A percentile compares a stretch with the other conserved stretches of the same genome.
These are phyloP conservation scores for Chamaea fasciata DNA, from an alignment of 2,113 vertebrate genomes.

Conservation along the genomic window DNA sequence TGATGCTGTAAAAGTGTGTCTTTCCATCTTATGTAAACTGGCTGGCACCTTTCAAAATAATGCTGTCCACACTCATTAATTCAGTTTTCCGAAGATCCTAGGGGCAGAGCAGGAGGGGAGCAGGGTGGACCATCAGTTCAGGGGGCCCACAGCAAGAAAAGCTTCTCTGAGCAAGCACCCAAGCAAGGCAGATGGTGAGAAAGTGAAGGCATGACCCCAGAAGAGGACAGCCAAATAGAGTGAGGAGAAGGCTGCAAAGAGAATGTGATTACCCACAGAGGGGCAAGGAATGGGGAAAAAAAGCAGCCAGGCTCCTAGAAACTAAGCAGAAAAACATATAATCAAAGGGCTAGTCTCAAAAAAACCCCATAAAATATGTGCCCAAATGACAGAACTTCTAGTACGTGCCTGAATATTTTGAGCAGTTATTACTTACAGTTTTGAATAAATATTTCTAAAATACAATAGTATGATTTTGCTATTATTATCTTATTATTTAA, in stretches of 20 bases:
- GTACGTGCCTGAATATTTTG: not conserved
- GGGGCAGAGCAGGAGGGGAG: not conserved
- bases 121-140: not conserved
- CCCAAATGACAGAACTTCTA: not conserved
- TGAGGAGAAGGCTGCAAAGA: not conserved
- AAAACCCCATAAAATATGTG: accelerated
- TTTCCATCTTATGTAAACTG: not conserved
- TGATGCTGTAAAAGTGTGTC: not conserved
- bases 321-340: not conserved
- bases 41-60: not conserved
- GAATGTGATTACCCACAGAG: not conserved
- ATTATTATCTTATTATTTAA: not conserved
- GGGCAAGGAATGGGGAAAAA: not conserved
- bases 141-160: constrained; percentile 3
- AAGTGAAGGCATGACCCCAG: not conserved
- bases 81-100: not conserved
- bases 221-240: not conserved
- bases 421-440: not conserved
- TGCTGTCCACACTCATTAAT: accelerated
- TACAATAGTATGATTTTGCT: not conserved
- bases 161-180: not conserved
- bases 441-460: not conserved
- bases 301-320: not conserved
- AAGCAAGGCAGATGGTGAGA: not conserved
- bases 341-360: not conserved